Percentiles rank a stretch among this genome's conserved stretches.
phyloP scores from a whole-genome alignment of 2,113 vertebrate genomes.

The Xenus cinereus region DNA sequence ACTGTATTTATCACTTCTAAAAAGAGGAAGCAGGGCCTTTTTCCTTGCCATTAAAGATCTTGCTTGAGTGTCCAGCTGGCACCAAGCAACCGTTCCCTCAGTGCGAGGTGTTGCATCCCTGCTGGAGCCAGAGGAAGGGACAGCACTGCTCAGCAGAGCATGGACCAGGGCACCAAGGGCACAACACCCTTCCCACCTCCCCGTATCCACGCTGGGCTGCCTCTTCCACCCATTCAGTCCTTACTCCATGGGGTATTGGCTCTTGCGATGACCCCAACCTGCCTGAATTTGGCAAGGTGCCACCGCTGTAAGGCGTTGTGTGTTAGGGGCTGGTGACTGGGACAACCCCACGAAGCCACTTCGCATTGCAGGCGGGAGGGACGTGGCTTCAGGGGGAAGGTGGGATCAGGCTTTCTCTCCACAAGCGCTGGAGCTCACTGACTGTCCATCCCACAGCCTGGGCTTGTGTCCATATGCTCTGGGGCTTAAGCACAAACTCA shows the following conservation, averaged over 20 bases:
- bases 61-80: neutral
- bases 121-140: neutral
- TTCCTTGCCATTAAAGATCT: neutral
- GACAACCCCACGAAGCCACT: neutral
- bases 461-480: neutral
- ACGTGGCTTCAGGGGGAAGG: accelerated
- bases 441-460: neutral
- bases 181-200: neutral
- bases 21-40: neutral
- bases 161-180: neutral
- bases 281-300: neutral
- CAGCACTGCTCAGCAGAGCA: neutral
- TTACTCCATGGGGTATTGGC: accelerated
- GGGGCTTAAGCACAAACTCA: neutral
- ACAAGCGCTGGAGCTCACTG: neutral
- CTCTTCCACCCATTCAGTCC: neutral
- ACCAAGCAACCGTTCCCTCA: neutral
- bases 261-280: neutral
- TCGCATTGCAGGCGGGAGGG: accelerated
- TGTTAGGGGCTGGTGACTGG: neutral
- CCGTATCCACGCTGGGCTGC: neutral
- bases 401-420: neutral
- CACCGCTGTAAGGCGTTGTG: accelerated
- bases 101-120: neutral
- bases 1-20: neutral